Conservation (phyloP, 2,797 vertebrate species). For the Orientallactaga sibirica region DNA sequence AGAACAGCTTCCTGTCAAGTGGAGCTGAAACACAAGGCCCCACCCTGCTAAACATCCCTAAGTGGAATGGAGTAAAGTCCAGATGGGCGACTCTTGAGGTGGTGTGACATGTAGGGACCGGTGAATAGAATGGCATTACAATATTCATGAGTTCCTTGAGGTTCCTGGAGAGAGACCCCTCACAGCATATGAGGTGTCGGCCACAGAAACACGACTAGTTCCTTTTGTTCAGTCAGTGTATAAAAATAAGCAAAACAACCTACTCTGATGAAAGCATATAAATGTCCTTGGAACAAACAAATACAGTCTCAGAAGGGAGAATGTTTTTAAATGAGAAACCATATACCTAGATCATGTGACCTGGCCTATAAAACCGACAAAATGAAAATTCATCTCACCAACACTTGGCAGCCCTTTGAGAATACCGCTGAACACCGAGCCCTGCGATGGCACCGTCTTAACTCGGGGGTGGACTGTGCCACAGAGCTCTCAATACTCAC, state of each 20-base stretch:
- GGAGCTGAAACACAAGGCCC: neutral
- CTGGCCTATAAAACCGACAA: neutral
- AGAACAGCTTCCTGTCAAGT: conserved; percentile 20
- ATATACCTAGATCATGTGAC: conserved; percentile 26
- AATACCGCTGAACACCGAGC: neutral
- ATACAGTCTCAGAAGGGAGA: neutral
- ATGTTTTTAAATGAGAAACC: conserved; percentile 49
- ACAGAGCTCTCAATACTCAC: neutral
- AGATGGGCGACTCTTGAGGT: neutral
- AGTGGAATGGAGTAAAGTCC: neutral
- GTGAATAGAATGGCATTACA: neutral
- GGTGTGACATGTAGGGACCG: neutral
- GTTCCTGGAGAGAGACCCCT: neutral
- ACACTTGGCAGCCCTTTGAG: neutral
- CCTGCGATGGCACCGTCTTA: neutral
- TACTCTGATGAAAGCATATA: neutral
- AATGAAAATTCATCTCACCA: conserved; percentile 4
- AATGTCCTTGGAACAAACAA: conserved; percentile 3
- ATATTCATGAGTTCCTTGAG: neutral
- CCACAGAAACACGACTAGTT: neutral
- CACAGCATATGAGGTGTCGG: neutral
- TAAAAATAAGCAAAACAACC: conserved; percentile 42
- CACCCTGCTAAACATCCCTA: neutral
- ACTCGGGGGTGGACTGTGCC: neutral
- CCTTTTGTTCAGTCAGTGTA: neutral